These are phyloP conservation scores for Drosophila fulvimacula DNA, from an alignment of 2,888 invertebrate genomes.

Conservation along the genomic window DNA sequence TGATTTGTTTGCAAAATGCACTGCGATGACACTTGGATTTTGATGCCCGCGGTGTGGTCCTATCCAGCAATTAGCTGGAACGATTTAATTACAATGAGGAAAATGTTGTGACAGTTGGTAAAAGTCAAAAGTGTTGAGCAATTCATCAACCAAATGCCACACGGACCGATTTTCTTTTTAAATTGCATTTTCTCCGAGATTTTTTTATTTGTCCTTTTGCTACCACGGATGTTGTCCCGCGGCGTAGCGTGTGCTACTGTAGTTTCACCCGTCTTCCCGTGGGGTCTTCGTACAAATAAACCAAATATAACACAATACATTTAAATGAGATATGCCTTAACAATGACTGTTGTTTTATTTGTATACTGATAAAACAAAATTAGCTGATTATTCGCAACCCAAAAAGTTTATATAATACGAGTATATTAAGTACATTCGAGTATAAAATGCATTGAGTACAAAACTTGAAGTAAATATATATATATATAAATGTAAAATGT, in stretches of 20 bases:
- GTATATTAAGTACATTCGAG: conserved; percentile 59
- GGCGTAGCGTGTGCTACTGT: conserved; percentile 76
- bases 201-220: conserved; percentile 4
- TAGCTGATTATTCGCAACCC: conserved; percentile 24
- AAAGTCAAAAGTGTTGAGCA: conserved; percentile 58
- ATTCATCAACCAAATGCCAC: conserved; percentile 69
- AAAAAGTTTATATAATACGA: conserved; percentile 32
- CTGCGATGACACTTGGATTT: conserved; percentile 70
- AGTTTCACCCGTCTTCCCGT: conserved; percentile 28
- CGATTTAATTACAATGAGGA: conserved; percentile 55
- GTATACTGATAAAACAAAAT: conserved; percentile 34
- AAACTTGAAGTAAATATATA: conserved; percentile 16
- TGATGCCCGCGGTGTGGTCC: conserved; percentile 66
- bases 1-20: conserved; percentile 80
- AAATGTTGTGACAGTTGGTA: conserved; percentile 75
- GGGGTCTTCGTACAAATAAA: conserved; percentile 20
- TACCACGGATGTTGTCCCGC: conserved; percentile 64
- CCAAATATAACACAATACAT: conserved; percentile 23
- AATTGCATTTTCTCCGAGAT: conserved; percentile 34
- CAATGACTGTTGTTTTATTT: conserved; percentile 71
- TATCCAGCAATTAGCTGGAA: conserved; percentile 62
- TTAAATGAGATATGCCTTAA: conserved; percentile 48
- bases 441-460: conserved; percentile 44
- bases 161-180: conserved; percentile 51
- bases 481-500: conserved; percentile 11